phyloP scores from a whole-genome alignment of 2,113 vertebrate species.

The Equus quagga region DNA sequence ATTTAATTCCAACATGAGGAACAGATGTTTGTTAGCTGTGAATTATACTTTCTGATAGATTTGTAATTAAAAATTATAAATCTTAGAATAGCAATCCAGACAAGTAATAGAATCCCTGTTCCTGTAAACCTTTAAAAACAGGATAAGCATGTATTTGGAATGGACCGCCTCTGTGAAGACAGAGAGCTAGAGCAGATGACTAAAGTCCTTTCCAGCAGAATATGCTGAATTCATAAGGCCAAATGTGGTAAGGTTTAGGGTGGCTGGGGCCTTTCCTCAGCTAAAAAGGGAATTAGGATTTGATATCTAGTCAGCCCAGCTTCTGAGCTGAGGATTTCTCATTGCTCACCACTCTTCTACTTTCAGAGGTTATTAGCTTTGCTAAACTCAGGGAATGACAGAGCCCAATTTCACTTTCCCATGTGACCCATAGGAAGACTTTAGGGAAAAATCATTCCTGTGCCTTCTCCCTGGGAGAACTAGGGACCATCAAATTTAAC shows the following conservation, averaged over 20 bases:
- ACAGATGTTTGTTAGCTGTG: constrained; percentile 15
- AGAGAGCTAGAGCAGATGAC: background rate
- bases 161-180: background rate
- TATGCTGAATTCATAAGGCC: background rate
- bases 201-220: background rate
- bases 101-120: background rate
- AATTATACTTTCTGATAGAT: constrained; percentile 34
- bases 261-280: background rate
- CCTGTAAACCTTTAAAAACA: constrained; percentile 35
- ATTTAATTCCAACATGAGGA: constrained; percentile 1
- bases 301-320: background rate
- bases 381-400: background rate
- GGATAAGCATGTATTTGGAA: constrained; percentile 5
- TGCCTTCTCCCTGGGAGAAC: background rate
- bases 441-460: background rate
- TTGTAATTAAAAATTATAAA: constrained; percentile 16
- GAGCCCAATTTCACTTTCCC: background rate
- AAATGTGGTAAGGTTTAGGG: background rate
- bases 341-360: background rate
- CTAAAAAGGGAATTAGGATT: background rate
- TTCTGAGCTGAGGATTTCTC: constrained; percentile 24
- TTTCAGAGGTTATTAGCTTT: constrained; percentile 30
- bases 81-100: constrained; percentile 2
- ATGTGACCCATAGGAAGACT: background rate
- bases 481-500: background rate